A percentile compares a stretch with the other conserved stretches of the same genome.
phyloP scores from a whole-genome alignment of 2,113 vertebrate genomes.

The Pao palembangensis region DNA sequence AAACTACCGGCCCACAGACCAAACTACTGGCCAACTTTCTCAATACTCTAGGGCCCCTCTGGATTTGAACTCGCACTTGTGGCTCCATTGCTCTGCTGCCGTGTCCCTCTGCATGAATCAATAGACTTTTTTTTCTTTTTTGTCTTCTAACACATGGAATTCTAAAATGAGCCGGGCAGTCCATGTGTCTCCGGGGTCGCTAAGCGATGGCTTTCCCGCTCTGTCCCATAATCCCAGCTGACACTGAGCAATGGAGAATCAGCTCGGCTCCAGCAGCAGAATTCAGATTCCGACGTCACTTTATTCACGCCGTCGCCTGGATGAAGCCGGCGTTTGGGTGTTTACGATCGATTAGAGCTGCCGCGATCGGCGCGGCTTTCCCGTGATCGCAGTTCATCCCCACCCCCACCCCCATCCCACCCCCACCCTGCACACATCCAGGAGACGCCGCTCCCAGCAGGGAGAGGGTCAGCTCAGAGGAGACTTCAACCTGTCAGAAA shows the following conservation, averaged over 20 bases:
- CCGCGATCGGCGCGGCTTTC: slow-evolving; percentile 29
- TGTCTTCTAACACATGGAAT: slow-evolving; percentile 29
- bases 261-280: slow-evolving; percentile 22
- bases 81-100: not conserved
- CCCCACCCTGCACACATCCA: slow-evolving; percentile 52
- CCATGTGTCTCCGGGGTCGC: slow-evolving; percentile 41
- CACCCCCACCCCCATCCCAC: slow-evolving; percentile 23
- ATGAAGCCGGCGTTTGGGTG: slow-evolving; percentile 8
- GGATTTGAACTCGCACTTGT: too few species aligned
- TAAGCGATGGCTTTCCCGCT: slow-evolving; percentile 12
- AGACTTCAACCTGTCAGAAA: slow-evolving; percentile 79
- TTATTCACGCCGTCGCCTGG: slow-evolving; percentile 5
- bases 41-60: too few species aligned
- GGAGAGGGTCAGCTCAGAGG: slow-evolving; percentile 68
- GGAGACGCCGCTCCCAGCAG: slow-evolving; percentile 65
- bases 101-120: slow-evolving; percentile 43
- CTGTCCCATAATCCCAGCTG: slow-evolving; percentile 22
- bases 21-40: too few species aligned
- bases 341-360: slow-evolving; percentile 22
- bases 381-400: slow-evolving; percentile 56
- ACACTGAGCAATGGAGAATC: slow-evolving; percentile 35
- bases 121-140: slow-evolving; percentile 31
- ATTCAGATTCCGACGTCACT: slow-evolving; percentile 13
- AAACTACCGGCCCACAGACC: too few species aligned
- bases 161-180: slow-evolving; percentile 45